Conservation (phyloP, 2,888 invertebrate genomes). For the Trissolcus brochymenae region DNA sequence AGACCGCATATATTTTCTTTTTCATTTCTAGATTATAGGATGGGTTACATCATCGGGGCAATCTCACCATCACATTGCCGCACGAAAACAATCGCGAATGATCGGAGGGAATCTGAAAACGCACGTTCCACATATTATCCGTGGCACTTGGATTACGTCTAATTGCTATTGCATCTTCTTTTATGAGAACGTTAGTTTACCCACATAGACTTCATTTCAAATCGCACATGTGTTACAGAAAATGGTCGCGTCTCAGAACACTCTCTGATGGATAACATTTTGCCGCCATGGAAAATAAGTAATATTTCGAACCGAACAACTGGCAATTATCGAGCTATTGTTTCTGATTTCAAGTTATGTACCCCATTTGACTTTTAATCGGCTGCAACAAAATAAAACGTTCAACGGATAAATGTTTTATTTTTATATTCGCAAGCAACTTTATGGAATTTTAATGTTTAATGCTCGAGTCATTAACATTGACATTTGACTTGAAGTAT, state of each 20-base stretch:
- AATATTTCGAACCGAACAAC: constrained; percentile 50
- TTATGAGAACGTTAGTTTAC: constrained; percentile 9
- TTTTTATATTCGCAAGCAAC: constrained; percentile 9
- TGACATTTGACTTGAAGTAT: constrained; percentile 18
- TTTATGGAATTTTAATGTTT: too few relatives aligned
- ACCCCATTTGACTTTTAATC: constrained; percentile 35
- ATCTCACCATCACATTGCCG: constrained; percentile 12
- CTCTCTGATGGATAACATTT: too few relatives aligned
- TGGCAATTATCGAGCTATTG: constrained; percentile 53
- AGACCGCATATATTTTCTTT: constrained; percentile 2
- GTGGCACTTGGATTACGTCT: constrained; percentile 15
- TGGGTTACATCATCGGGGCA: constrained; percentile 21
- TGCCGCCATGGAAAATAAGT: constrained; percentile 22
- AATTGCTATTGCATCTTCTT: constrained; percentile 23
- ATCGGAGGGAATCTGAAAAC: constrained; percentile 22
- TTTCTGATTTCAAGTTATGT: constrained; percentile 17
- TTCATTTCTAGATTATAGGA: background rate
- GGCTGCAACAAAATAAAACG: constrained; percentile 22
- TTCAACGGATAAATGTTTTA: constrained; percentile 43
- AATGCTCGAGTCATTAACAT: constrained; percentile 27
- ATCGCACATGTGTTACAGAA: too few relatives aligned
- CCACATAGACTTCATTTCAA: too few relatives aligned
- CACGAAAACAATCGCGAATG: constrained; percentile 35
- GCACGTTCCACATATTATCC: constrained; percentile 42
- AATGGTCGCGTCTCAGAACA: too few relatives aligned